Evolutionary conservation across 2,888 invertebrate species (phyloP).

Genomic region (Congeria kusceri): DNA sequence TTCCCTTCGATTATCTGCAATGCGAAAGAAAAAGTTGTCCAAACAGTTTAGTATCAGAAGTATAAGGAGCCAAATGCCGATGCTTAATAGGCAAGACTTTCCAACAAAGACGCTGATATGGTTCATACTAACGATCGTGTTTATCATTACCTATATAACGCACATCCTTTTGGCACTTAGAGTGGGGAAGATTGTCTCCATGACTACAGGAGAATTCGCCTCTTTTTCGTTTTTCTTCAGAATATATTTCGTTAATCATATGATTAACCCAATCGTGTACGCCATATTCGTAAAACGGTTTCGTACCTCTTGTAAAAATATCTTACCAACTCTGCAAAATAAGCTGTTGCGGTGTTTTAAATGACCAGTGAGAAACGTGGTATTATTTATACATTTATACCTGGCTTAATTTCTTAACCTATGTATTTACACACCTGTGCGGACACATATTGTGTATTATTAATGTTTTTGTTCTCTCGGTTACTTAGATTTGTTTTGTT

Average conservation of each 20-base stretch:
- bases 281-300: slow-evolving; percentile 60
- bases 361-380: too few relatives aligned
- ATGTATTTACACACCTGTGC: too few relatives aligned
- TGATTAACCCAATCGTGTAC: slow-evolving; percentile 58
- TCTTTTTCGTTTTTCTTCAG: slow-evolving; percentile 56
- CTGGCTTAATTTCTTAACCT: too few relatives aligned
- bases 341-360: slow-evolving; percentile 12
- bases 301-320: slow-evolving; percentile 39
- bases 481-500: too few relatives aligned
- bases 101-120: slow-evolving; percentile 48
- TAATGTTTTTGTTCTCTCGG: too few relatives aligned
- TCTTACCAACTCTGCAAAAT: slow-evolving; percentile 35
- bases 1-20: not conserved
- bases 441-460: too few relatives aligned
- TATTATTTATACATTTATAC: too few relatives aligned
- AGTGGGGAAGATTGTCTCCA: slow-evolving; percentile 36
- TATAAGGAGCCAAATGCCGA: slow-evolving; percentile 34
- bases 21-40: slow-evolving; percentile 6
- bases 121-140: slow-evolving; percentile 57
- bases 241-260: slow-evolving; percentile 59
- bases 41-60: slow-evolving; percentile 48
- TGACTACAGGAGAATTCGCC: slow-evolving; percentile 44
- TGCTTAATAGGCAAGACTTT: slow-evolving; percentile 28
- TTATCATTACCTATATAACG: slow-evolving; percentile 54
- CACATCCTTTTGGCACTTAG: slow-evolving; percentile 36